Conservation (phyloP, 1,140 invertebrate species). For the Cataglyphis hispanica region DNA sequence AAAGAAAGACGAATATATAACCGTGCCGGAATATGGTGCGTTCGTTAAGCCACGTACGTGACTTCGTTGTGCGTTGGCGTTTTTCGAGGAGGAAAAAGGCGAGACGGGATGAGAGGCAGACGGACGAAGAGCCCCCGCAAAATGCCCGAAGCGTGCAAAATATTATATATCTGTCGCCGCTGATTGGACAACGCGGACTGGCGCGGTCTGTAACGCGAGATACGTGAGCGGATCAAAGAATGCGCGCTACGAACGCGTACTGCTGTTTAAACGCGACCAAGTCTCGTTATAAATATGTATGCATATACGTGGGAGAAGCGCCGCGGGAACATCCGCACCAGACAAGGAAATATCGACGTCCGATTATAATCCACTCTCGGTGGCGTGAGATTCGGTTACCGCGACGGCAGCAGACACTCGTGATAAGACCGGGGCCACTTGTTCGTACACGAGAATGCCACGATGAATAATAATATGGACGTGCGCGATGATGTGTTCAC, state of each 20-base stretch:
- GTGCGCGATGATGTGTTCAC: constrained; percentile 51
- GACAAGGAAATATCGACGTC: constrained; percentile 75
- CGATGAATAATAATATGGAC: constrained; percentile 72
- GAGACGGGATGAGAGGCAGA: not conserved
- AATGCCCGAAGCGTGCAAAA: constrained; percentile 75
- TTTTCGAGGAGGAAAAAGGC: constrained; percentile 48
- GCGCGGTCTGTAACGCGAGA: constrained; percentile 61
- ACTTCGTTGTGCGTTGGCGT: constrained; percentile 70
- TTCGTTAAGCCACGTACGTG: constrained; percentile 79
- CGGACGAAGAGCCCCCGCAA: constrained; percentile 26
- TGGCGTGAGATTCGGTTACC: constrained; percentile 74
- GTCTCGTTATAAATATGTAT: constrained; percentile 75
- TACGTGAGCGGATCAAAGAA: constrained; percentile 77
- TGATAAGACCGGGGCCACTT: constrained; percentile 62
- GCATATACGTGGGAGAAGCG: constrained; percentile 21
- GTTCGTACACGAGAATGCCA: constrained; percentile 55
- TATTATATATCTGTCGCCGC: constrained; percentile 70
- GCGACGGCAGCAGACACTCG: constrained; percentile 65
- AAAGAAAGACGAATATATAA: constrained; percentile 37
- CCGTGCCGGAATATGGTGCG: constrained; percentile 61
- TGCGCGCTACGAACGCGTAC: constrained; percentile 59
- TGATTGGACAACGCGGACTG: constrained; percentile 68
- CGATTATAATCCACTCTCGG: constrained; percentile 76
- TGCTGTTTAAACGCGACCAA: constrained; percentile 68
- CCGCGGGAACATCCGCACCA: constrained; percentile 39